These are phyloP conservation scores for Cremastinae sp. DNA, from an alignment of 2,888 invertebrate genomes.

Conservation along the genomic window DNA sequence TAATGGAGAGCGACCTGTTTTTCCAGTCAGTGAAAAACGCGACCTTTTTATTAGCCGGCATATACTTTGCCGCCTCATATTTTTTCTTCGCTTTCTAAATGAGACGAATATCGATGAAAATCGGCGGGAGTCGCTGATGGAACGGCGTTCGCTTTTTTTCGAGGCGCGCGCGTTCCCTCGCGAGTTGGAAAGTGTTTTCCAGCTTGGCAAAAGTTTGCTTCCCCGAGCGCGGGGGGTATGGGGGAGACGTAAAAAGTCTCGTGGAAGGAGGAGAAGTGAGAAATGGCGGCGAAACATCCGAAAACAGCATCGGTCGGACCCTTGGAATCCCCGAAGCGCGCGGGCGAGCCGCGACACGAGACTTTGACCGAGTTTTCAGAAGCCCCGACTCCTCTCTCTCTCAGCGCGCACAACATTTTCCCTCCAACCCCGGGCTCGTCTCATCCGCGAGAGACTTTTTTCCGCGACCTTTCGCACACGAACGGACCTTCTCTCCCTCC, in stretches of 20 bases:
- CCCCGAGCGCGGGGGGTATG: no score
- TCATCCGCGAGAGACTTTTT: constrained; percentile 13
- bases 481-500: background rate
- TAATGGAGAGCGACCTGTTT: constrained; percentile 2
- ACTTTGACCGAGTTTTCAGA: constrained; percentile 80
- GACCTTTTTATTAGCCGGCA: no score
- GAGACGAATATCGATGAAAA: no score
- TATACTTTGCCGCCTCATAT: background rate
- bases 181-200: no score
- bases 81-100: no score
- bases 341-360: constrained; percentile 72
- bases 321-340: constrained; percentile 76
- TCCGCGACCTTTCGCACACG: constrained; percentile 13
- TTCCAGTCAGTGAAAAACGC: no score
- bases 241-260: background rate
- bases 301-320: constrained; percentile 59
- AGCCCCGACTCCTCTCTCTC: constrained; percentile 38
- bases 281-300: constrained; percentile 38
- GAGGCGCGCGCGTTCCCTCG: no score
- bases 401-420: constrained; percentile 7
- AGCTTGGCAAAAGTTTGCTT: no score
- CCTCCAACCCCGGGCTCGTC: background rate
- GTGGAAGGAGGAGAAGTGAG: constrained; percentile 20
- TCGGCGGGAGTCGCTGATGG: no score
- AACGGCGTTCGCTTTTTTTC: no score